Conservation (phyloP, 2,888 invertebrate species). For the Lasioglossum lativentre region DNA sequence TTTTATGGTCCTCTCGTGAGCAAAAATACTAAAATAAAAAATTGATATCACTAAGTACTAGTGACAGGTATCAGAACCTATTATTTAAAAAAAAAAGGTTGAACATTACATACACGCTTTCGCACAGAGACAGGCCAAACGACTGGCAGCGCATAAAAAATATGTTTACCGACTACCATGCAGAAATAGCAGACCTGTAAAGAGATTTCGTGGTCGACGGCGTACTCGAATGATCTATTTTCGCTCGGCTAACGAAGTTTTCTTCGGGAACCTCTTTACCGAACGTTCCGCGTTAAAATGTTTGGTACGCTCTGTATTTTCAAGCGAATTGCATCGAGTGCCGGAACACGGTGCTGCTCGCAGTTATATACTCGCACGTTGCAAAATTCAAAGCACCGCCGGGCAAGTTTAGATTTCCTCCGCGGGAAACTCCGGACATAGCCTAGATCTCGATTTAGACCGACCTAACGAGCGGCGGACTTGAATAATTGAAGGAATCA, state of each 20-base stretch:
- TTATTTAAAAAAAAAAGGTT: background rate
- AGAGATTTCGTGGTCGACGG: no score
- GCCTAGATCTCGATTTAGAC: slow-evolving; percentile 73
- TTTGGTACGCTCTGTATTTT: background rate
- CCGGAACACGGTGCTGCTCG: background rate
- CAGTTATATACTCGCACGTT: slow-evolving; percentile 28
- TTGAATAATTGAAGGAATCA: slow-evolving; percentile 80
- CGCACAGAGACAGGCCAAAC: background rate
- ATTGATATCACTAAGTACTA: no score
- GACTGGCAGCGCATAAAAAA: background rate
- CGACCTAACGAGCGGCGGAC: slow-evolving; percentile 65
- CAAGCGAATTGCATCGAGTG: background rate
- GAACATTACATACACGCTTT: background rate
- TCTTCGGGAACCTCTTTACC: background rate
- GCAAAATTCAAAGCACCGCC: slow-evolving; percentile 67
- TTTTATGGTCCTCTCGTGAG: no score
- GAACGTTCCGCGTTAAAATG: background rate
- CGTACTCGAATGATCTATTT: background rate
- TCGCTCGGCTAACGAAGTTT: background rate
- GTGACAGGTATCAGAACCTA: background rate
- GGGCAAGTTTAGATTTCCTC: slow-evolving; percentile 71
- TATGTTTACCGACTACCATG: background rate
- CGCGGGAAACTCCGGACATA: slow-evolving; percentile 67
- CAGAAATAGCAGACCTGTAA: background rate
- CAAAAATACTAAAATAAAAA: no score